Percentiles rank a stretch among this genome's conserved stretches.
These are phyloP conservation scores for Agapornis roseicollis DNA, from an alignment of 2,113 vertebrate genomes.

Conservation along the genomic window DNA sequence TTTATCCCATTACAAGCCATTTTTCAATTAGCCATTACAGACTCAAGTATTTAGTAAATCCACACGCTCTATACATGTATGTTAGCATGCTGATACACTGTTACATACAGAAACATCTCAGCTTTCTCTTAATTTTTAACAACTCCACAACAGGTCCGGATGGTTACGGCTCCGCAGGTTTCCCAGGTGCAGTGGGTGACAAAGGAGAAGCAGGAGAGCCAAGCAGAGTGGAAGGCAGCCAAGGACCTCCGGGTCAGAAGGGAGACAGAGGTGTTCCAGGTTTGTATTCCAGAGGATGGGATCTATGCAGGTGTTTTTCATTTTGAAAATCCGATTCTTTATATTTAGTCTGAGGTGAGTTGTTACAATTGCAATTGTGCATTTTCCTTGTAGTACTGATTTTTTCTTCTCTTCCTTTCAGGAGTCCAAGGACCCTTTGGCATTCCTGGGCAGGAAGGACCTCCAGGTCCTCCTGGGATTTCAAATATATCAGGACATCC, in stretches of 20 bases:
- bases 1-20: neutral
- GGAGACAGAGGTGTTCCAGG: conserved; percentile 84
- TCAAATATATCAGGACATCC: conserved; percentile 78
- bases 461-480: conserved; percentile 74
- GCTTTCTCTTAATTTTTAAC: neutral
- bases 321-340: neutral
- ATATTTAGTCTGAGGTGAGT: neutral
- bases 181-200: conserved; percentile 78
- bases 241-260: conserved; percentile 78
- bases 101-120: neutral
- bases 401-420: conserved; percentile 49
- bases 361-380: neutral
- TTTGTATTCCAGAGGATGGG: conserved; percentile 44
- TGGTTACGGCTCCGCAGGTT: conserved; percentile 75
- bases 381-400: neutral
- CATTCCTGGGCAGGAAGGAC: conserved; percentile 77
- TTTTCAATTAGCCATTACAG: neutral
- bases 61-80: neutral
- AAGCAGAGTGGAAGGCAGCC: conserved; percentile 76
- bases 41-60: neutral
- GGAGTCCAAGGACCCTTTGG: conserved; percentile 83
- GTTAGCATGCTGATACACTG: neutral
- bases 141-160: conserved; percentile 77
- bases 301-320: neutral
- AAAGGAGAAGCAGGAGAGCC: conserved; percentile 82